Conservation (phyloP, 64 coral and sea anemone species). For the Actinia tenebrosa region DNA sequence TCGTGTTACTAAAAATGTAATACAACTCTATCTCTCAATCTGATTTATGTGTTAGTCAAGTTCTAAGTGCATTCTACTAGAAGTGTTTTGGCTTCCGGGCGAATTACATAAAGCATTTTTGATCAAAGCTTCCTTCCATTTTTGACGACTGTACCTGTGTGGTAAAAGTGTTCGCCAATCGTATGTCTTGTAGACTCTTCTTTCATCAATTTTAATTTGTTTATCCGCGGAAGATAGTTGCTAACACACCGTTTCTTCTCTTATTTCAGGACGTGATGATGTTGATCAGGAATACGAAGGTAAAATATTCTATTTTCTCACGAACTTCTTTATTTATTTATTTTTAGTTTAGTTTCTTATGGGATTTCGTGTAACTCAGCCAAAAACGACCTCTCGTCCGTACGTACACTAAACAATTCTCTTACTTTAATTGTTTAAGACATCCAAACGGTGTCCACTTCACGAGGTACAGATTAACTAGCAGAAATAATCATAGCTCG, state of each 20-base stretch:
- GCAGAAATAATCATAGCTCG: neutral
- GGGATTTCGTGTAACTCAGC: neutral
- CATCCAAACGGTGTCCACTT: neutral
- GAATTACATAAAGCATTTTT: neutral
- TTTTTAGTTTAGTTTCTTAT: neutral
- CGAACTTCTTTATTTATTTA: neutral
- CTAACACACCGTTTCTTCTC: neutral
- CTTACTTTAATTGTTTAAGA: neutral
- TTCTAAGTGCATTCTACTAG: neutral
- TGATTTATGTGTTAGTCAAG: neutral
- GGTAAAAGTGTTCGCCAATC: neutral
- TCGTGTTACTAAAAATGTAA: neutral
- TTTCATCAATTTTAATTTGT: conserved; percentile 5
- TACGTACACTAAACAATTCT: neutral
- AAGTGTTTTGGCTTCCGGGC: neutral
- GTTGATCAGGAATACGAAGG: conserved; percentile 2
- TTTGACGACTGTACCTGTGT: neutral
- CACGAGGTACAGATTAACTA: neutral
- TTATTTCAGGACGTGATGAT: conserved; percentile 8
- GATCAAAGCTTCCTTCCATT: neutral
- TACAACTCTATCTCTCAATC: neutral
- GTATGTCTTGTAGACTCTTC: neutral
- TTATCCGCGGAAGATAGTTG: neutral
- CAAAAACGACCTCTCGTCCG: neutral
- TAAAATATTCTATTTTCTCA: neutral